A percentile compares a stretch with the other conserved stretches of the same genome.
Conservation (phyloP, 2,888 invertebrate genomes). For the Parnassius orleans region DNA sequence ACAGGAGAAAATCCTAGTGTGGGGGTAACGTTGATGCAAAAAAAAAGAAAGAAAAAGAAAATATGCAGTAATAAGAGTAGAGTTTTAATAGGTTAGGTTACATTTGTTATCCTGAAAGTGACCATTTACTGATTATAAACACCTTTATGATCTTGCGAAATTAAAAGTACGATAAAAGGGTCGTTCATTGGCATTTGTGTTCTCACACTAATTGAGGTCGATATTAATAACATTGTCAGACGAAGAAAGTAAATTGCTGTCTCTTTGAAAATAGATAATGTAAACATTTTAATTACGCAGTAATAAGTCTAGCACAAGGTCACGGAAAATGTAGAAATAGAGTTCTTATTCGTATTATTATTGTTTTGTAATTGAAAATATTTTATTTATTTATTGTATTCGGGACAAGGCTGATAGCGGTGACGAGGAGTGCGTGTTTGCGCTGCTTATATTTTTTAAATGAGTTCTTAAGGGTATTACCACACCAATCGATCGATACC, state of each 20-base stretch:
- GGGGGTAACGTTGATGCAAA: no score
- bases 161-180: slow-evolving; percentile 1
- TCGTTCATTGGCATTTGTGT: slow-evolving; percentile 2
- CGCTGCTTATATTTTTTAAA: neutral
- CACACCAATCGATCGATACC: no score
- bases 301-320: neutral
- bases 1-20: no score
- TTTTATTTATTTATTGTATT: neutral
- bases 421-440: neutral
- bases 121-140: no score
- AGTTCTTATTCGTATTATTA: neutral
- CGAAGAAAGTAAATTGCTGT: slow-evolving; percentile 7
- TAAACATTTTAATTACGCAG: slow-evolving; percentile 10
- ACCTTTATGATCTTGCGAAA: slow-evolving; percentile 3
- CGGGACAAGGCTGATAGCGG: neutral
- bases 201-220: slow-evolving; percentile 1
- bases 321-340: neutral
- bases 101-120: no score
- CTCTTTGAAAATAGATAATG: slow-evolving; percentile 1
- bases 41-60: no score
- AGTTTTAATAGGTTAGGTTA: no score
- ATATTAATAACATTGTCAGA: slow-evolving; percentile 5
- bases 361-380: neutral
- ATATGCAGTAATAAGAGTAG: no score
- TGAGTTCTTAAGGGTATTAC: neutral